Evolutionary conservation across 2,113 vertebrate species (phyloP).

Genomic region (Alosa alosa): DNA sequence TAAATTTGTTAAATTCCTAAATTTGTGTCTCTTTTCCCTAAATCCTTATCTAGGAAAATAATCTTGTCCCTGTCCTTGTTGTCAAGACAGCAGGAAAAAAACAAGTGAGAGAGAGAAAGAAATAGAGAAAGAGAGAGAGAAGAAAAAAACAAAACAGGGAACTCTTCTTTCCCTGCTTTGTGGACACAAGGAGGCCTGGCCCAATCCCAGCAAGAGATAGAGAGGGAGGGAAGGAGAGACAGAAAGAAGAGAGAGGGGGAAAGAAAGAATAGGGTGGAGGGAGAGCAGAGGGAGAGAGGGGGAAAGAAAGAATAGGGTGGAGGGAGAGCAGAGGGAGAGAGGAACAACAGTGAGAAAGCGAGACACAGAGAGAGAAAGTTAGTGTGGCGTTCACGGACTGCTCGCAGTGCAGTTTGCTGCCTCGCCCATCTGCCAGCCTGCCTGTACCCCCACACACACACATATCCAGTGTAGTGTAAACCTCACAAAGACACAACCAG

Average conservation of each 20-base stretch:
- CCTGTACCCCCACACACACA: not conserved
- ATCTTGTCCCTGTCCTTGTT: conserved; percentile 56
- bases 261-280: too few species aligned
- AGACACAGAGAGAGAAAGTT: not conserved
- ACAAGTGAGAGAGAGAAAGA: not conserved
- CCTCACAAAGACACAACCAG: conserved; percentile 2
- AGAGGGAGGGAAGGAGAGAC: not conserved
- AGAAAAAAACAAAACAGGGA: not conserved
- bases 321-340: too few species aligned
- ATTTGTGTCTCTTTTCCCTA: conserved; percentile 59
- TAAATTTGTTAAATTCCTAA: conserved; percentile 70
- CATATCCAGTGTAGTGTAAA: conserved; percentile 17
- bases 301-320: too few species aligned
- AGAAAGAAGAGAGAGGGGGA: not conserved
- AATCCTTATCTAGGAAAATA: conserved; percentile 67
- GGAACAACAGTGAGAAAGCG: not conserved
- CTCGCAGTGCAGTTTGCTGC: not conserved
- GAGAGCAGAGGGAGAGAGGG: not conserved
- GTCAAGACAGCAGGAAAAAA: not conserved
- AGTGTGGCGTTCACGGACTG: not conserved
- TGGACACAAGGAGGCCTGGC: not conserved
- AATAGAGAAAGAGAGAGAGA: conserved; percentile 48
- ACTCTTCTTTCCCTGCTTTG: not conserved
- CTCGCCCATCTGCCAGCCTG: not conserved
- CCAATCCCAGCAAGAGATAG: not conserved